Evolutionary conservation across 1,140 invertebrate species (phyloP).

Genomic region (Papilio helenus): DNA sequence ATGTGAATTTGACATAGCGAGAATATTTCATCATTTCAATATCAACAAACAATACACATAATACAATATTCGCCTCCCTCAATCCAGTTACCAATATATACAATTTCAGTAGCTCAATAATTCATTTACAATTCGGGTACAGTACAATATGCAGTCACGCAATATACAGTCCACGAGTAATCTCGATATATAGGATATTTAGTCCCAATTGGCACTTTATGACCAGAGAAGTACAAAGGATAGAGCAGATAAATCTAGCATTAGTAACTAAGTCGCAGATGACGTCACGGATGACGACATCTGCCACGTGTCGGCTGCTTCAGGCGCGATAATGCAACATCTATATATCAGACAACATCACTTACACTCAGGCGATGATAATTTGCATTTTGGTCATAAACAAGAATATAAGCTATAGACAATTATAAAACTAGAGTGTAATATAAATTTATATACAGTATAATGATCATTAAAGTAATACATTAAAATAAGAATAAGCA

Average conservation of each 20-base stretch:
- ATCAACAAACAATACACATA: too few relatives aligned
- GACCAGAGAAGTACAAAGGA: background rate
- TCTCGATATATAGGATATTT: background rate
- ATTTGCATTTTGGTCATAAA: slow-evolving; percentile 74
- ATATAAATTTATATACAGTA: slow-evolving; percentile 66
- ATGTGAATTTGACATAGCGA: too few relatives aligned
- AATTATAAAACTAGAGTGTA: slow-evolving; percentile 62
- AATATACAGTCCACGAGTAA: background rate
- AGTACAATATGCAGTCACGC: background rate
- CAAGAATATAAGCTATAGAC: slow-evolving; percentile 57
- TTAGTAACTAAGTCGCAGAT: background rate
- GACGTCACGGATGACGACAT: too few relatives aligned
- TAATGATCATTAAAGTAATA: slow-evolving; percentile 57
- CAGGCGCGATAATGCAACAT: too few relatives aligned
- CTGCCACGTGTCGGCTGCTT: too few relatives aligned
- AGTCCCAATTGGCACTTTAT: slow-evolving; percentile 7
- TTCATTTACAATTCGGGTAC: background rate
- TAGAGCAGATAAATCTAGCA: background rate
- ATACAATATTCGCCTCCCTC: too few relatives aligned
- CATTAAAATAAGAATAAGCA: slow-evolving; percentile 77
- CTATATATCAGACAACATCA: background rate
- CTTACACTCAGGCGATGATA: slow-evolving; percentile 54
- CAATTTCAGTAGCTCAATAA: background rate
- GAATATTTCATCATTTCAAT: too few relatives aligned
- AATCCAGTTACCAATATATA: background rate